Base-by-base conservation (phyloP, 37 sponge, comb jelly and placozoan genomes). In the Eunapius fragilis region DNA sequence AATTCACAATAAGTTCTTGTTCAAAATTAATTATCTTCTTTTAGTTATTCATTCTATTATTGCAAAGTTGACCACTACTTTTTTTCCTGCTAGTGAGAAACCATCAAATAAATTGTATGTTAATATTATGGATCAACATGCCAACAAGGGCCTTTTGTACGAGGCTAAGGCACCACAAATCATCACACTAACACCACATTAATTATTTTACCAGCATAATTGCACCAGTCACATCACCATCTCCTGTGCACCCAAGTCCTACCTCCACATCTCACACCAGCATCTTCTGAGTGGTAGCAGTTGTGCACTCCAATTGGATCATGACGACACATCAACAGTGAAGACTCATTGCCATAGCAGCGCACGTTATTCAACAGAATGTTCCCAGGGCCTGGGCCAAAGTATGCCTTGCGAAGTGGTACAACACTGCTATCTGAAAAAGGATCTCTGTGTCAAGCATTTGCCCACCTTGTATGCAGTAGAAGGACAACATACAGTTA, bases 311-410 rank as follows among this genome's bases (percentile, higher is more conserved):
- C 72, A 68, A 49, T 76, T n/a, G 71, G 79, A n/a, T 31, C 48
- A 48, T 73, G 72, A 38, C 67, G 31, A 41, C 89, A 88, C 34
- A 70, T 68, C 27, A 68, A 32, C 14, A 88, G 37, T 10, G 70
- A 67, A 2, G 75, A n/a, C 35, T 88, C 89, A 34, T 75, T 72
- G 25, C 89, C 89, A n/a, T 47, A 70, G 67, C 89, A 88, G 34
- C 26, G 48, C 26, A 88, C 83, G 47, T 83, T 73, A 14, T 83
- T 75, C 30, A 83, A 69, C 74, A 72, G 41, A 49, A 83, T 83
- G 45, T 27, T 37, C 27, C 84, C 84, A 25, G 24, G 31, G 2
- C 74, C 70, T 72, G 74, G 38, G 22, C 84, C 84, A 73, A 83
- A 83, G 75, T 75, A 75, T 33, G 75, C 75, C 34, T 35, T 31